Conservation (phyloP, 2,888 invertebrate genomes). For the Melanargia galathea region DNA sequence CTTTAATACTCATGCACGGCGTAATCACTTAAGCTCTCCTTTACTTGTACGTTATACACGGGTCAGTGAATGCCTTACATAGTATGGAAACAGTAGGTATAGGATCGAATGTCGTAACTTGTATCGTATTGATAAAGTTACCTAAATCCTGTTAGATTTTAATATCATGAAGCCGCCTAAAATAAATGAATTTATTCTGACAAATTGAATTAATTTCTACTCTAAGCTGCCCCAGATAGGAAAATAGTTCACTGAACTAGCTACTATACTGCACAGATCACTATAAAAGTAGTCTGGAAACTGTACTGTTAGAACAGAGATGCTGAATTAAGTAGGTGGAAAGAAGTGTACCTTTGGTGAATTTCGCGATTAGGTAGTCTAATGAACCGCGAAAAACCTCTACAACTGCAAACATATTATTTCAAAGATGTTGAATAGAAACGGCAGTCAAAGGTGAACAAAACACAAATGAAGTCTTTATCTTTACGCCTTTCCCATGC, state of each 20-base stretch:
- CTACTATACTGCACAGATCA: too few relatives aligned
- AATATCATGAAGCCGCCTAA: not conserved
- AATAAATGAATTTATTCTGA: not conserved
- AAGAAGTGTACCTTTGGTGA: too few relatives aligned
- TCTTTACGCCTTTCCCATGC: conserved; percentile 29
- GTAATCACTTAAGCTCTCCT: conserved; percentile 27
- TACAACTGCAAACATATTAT: not conserved
- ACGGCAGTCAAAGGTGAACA: conserved; percentile 31
- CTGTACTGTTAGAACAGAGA: too few relatives aligned
- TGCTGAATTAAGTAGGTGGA: too few relatives aligned
- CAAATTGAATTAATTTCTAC: not conserved
- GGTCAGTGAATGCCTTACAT: conserved; percentile 32
- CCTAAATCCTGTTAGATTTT: conserved; percentile 28
- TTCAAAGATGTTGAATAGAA: conserved; percentile 8
- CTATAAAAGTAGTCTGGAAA: too few relatives aligned
- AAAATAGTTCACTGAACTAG: too few relatives aligned
- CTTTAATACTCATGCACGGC: conserved; percentile 26
- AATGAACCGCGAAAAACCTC: conserved; percentile 3
- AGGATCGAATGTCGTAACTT: conserved; percentile 31
- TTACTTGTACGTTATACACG: conserved; percentile 33
- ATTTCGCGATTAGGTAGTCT: not conserved
- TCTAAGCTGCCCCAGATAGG: not conserved
- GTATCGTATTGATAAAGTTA: conserved; percentile 31
- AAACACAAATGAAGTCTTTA: conserved; percentile 34
- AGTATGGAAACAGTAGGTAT: conserved; percentile 23